These are phyloP conservation scores for Oncorhynchus mykiss DNA, from an alignment of 2,113 vertebrate species.

Conservation along the genomic window DNA sequence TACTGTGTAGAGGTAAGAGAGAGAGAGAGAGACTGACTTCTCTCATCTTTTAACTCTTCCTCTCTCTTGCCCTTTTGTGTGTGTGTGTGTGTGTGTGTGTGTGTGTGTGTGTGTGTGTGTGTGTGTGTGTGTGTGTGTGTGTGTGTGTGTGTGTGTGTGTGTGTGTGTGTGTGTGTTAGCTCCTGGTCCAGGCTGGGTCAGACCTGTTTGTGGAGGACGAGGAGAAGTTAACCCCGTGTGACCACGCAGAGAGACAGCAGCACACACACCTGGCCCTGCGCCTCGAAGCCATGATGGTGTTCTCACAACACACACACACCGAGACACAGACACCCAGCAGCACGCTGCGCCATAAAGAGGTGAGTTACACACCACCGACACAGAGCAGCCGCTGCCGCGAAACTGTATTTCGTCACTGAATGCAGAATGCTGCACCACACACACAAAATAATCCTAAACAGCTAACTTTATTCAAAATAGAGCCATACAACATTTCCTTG, in stretches of 20 bases:
- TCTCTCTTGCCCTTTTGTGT: background rate
- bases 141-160: no score
- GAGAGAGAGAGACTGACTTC: background rate
- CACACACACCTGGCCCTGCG: slow-evolving; percentile 96
- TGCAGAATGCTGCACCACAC: no score
- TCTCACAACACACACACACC: slow-evolving; percentile 90
- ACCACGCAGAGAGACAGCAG: slow-evolving; percentile 96
- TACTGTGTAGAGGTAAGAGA: no score
- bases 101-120: no score
- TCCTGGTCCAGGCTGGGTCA: slow-evolving; percentile 86
- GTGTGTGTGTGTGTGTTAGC: slow-evolving; percentile 35
- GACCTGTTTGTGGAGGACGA: slow-evolving; percentile 97
- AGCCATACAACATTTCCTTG: no score
- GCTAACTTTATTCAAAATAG: no score
- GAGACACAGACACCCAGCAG: slow-evolving; percentile 94
- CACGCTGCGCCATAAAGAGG: slow-evolving; percentile 94
- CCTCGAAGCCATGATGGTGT: slow-evolving; percentile 98
- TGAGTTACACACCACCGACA: slow-evolving; percentile 49
- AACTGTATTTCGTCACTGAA: no score
- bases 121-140: no score
- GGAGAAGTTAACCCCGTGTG: slow-evolving; percentile 96
- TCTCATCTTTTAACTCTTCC: background rate
- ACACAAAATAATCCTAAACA: no score
- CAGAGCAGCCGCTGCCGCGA: no score
- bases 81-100: no score